Conservation (phyloP, 2,888 invertebrate genomes). For the Drosophila paracracens region DNA sequence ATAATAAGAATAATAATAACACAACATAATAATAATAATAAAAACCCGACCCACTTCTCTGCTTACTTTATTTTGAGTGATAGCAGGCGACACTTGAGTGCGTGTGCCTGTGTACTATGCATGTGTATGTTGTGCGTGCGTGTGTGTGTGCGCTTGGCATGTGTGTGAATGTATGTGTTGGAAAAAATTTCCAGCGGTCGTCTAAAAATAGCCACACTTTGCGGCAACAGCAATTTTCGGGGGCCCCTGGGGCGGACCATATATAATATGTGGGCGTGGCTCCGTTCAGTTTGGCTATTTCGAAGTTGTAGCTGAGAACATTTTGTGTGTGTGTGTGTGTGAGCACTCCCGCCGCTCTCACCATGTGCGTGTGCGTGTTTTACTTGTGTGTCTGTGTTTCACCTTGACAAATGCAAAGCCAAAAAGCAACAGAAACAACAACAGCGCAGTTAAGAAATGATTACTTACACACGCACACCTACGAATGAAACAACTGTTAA, state of each 20-base stretch:
- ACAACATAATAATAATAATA: conserved; percentile 33
- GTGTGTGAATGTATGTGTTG: conserved; percentile 35
- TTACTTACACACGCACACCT: conserved; percentile 38
- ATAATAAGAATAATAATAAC: conserved; percentile 25
- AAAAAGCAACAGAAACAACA: conserved; percentile 46
- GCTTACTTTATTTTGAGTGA: conserved; percentile 72
- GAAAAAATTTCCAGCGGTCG: conserved; percentile 77
- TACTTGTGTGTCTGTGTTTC: conserved; percentile 45
- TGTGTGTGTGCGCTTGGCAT: conserved; percentile 19
- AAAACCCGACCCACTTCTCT: conserved; percentile 45
- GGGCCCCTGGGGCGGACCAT: conserved; percentile 50
- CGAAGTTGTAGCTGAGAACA: conserved; percentile 50
- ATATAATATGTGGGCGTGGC: conserved; percentile 62
- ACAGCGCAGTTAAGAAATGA: conserved; percentile 43
- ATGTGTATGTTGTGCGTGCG: conserved; percentile 13
- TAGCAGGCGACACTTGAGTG: conserved; percentile 52
- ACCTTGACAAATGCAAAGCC: conserved; percentile 73
- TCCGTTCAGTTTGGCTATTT: conserved; percentile 52
- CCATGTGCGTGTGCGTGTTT: conserved; percentile 18
- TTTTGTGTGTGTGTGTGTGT: conserved; percentile 6
- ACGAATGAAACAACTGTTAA: conserved; percentile 26
- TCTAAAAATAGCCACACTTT: conserved; percentile 74
- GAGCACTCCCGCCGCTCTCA: conserved; percentile 35
- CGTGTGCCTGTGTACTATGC: conserved; percentile 7
- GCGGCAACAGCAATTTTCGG: conserved; percentile 64